A percentile compares a stretch with the other conserved stretches of the same genome.
These are phyloP conservation scores for Nephrocerus scutellatus DNA, from an alignment of 2,888 invertebrate species.

Conservation along the genomic window DNA sequence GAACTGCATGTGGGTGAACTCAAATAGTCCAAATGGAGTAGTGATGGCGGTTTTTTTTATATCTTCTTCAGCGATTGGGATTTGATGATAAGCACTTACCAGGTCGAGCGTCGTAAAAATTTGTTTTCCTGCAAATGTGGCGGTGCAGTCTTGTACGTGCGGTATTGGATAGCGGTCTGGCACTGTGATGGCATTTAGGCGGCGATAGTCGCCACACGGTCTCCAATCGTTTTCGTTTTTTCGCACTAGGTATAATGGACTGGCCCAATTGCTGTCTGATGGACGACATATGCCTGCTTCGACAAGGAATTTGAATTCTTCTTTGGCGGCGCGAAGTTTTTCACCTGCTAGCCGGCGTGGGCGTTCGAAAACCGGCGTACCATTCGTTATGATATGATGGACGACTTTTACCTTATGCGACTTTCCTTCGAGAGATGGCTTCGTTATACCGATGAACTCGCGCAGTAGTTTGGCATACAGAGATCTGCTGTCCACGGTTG, in stretches of 20 bases:
- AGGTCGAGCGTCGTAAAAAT: constrained; percentile 22
- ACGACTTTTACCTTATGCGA: constrained; percentile 4
- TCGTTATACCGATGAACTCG: too few species aligned
- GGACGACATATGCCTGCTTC: not conserved
- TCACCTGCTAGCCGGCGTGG: constrained; percentile 9
- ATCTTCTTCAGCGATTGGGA: constrained; percentile 21
- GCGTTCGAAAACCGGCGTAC: constrained; percentile 9
- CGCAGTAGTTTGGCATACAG: too few species aligned
- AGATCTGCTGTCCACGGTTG: too few species aligned
- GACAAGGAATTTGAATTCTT: not conserved
- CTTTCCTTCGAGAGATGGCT: too few species aligned
- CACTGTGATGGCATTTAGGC: constrained; percentile 8
- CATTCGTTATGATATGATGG: constrained; percentile 9
- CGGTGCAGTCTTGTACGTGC: constrained; percentile 7
- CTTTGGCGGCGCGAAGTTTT: constrained; percentile 13
- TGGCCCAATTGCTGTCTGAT: not conserved
- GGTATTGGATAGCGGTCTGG: constrained; percentile 11
- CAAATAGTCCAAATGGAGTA: constrained; percentile 29
- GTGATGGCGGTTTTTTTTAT: constrained; percentile 32
- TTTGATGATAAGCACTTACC: constrained; percentile 27
- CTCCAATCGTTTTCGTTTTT: constrained; percentile 5
- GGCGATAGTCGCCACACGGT: constrained; percentile 10
- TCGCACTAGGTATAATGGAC: constrained; percentile 3
- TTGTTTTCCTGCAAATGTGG: constrained; percentile 7
- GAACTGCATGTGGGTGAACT: constrained; percentile 18